Evolutionary conservation across 1,140 invertebrate genomes (phyloP).

Genomic region (Drosophila littoralis): DNA sequence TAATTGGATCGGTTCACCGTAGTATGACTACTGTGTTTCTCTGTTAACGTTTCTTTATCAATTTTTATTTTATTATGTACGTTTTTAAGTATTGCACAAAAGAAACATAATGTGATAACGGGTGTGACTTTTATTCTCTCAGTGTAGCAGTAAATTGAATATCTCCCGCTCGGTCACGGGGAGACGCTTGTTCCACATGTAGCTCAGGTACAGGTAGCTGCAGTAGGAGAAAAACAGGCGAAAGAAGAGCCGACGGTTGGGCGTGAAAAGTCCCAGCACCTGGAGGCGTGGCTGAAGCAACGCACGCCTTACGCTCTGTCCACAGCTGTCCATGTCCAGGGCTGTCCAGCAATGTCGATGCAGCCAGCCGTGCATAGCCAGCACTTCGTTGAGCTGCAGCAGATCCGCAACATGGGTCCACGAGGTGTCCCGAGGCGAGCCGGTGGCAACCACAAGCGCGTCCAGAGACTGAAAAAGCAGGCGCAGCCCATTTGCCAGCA

Average conservation of each 20-base stretch:
- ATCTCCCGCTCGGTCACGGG: slow-evolving; percentile 46
- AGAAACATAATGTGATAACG: no score
- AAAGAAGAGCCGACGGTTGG: slow-evolving; percentile 47
- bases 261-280: slow-evolving; percentile 47
- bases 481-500: slow-evolving; percentile 38
- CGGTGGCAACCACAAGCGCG: slow-evolving; percentile 13
- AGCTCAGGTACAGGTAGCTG: slow-evolving; percentile 44
- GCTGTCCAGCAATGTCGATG: slow-evolving; percentile 11
- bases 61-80: no score
- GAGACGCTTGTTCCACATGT: slow-evolving; percentile 40
- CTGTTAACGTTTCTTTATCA: no score
- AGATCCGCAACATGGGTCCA: slow-evolving; percentile 43
- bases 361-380: slow-evolving; percentile 50
- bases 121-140: not conserved
- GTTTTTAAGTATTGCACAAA: not conserved
- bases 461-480: slow-evolving; percentile 43
- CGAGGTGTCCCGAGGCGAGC: slow-evolving; percentile 33
- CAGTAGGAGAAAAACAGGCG: slow-evolving; percentile 51
- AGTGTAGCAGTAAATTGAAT: slow-evolving; percentile 20
- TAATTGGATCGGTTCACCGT: no score
- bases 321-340: slow-evolving; percentile 27
- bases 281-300: slow-evolving; percentile 37
- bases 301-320: slow-evolving; percentile 17
- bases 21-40: no score
- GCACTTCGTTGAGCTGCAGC: slow-evolving; percentile 45